These are phyloP conservation scores for Uloborus diversus DNA, from an alignment of 1,140 invertebrate genomes.

Conservation along the genomic window DNA sequence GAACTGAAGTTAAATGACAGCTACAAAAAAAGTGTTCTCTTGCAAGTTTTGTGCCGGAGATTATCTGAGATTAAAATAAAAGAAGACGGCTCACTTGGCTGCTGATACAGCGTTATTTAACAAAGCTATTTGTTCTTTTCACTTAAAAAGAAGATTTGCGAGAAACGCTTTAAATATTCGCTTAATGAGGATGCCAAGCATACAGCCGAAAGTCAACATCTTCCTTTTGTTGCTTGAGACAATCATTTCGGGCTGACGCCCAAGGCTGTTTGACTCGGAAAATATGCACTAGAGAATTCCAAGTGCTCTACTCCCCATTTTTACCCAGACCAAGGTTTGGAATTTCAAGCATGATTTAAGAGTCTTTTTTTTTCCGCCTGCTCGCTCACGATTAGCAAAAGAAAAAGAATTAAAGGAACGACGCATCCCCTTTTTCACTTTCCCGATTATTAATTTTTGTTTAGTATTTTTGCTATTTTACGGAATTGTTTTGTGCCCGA, in stretches of 20 bases:
- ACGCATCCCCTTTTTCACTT: no score
- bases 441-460: no score
- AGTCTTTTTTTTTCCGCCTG: background rate
- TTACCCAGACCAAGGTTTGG: slow-evolving; percentile 39
- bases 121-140: slow-evolving; percentile 55
- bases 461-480: no score
- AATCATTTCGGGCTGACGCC: slow-evolving; percentile 45
- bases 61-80: slow-evolving; percentile 56
- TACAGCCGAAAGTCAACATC: slow-evolving; percentile 25
- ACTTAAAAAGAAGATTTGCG: slow-evolving; percentile 48
- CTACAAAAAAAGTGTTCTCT: background rate
- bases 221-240: slow-evolving; percentile 53
- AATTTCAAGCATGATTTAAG: slow-evolving; percentile 55
- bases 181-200: slow-evolving; percentile 42
- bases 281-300: slow-evolving; percentile 52
- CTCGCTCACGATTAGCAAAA: no score
- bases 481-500: no score
- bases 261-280: slow-evolving; percentile 51
- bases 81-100: slow-evolving; percentile 51
- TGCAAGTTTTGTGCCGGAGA: slow-evolving; percentile 37
- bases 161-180: slow-evolving; percentile 53
- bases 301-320: slow-evolving; percentile 41
- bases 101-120: slow-evolving; percentile 54
- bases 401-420: no score
- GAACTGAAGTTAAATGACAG: slow-evolving; percentile 42